phyloP scores from a whole-genome alignment of 2,888 invertebrate genomes.

The Melieria picta region DNA sequence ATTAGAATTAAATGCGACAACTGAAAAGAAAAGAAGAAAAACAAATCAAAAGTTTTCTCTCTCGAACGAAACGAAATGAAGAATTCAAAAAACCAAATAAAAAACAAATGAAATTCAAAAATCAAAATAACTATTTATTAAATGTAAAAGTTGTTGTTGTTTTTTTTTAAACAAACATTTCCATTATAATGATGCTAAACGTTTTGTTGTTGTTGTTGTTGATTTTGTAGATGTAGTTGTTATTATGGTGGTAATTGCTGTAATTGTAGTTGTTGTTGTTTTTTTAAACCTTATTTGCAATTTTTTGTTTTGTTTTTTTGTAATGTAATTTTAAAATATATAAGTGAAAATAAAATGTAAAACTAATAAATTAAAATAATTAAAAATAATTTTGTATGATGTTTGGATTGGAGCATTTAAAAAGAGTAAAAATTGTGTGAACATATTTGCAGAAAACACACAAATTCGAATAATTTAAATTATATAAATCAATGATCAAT shows the following conservation, averaged over 20 bases:
- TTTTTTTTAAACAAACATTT: not conserved
- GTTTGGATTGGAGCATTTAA: not conserved
- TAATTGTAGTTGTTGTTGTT: no score
- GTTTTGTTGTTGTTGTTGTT: no score
- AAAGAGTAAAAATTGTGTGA: no score
- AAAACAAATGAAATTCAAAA: constrained; percentile 22
- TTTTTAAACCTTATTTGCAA: not conserved
- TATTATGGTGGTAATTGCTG: no score
- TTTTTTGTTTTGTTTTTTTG: not conserved
- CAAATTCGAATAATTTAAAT: no score
- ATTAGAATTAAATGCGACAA: not conserved
- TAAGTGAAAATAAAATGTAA: no score
- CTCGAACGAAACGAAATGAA: not conserved
- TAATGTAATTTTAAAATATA: not conserved
- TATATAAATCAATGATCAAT: no score
- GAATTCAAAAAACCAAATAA: constrained; percentile 8
- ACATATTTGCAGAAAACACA: no score
- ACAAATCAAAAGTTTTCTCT: not conserved
- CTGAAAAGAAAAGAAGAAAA: constrained; percentile 13
- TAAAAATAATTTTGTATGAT: not conserved
- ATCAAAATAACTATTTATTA: constrained; percentile 5
- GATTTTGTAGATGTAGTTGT: no score
- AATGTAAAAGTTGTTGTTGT: not conserved
- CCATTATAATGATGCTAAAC: no score
- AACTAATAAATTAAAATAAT: not conserved